Percentiles rank a stretch among this genome's conserved stretches.
Conservation (phyloP, 2,113 vertebrate species). For the Bostrychus sinensis region DNA sequence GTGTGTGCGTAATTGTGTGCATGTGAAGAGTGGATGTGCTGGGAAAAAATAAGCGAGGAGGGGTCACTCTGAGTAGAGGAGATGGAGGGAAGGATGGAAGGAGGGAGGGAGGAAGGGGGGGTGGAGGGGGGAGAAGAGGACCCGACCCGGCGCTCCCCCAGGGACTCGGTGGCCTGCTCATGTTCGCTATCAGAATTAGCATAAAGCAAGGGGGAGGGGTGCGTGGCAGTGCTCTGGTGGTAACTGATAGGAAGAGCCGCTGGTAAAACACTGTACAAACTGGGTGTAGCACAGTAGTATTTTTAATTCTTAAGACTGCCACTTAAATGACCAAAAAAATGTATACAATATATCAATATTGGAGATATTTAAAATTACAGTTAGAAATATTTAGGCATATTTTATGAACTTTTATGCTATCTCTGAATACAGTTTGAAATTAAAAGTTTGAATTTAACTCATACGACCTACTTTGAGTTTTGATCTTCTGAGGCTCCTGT, state of each 20-base stretch:
- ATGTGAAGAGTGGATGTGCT: slow-evolving; percentile 8
- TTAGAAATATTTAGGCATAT: too few relatives aligned
- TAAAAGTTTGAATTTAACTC: too few relatives aligned
- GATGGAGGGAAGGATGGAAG: slow-evolving; percentile 46
- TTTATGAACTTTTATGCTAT: too few relatives aligned
- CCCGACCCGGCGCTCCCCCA: slow-evolving; percentile 72
- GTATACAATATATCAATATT: too few relatives aligned
- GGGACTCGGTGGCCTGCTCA: slow-evolving; percentile 80
- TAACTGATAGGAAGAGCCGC: slow-evolving; percentile 5
- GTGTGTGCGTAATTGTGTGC: slow-evolving; percentile 18
- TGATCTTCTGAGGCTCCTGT: too few relatives aligned
- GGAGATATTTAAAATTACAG: too few relatives aligned
- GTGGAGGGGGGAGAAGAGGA: slow-evolving; percentile 39
- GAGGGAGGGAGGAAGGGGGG: slow-evolving; percentile 29
- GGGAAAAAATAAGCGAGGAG: slow-evolving; percentile 37
- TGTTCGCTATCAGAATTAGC: slow-evolving; percentile 80
- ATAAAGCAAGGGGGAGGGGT: slow-evolving; percentile 74
- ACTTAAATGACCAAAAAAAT: too few relatives aligned
- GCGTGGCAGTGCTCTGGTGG: slow-evolving; percentile 28
- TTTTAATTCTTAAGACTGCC: neutral
- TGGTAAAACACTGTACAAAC: neutral
- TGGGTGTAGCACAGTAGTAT: neutral
- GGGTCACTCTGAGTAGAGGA: too few relatives aligned
- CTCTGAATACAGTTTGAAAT: too few relatives aligned
- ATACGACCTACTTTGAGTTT: too few relatives aligned